These are phyloP conservation scores for Galleria mellonella DNA, from an alignment of 1,140 invertebrate species.

Conservation along the genomic window DNA sequence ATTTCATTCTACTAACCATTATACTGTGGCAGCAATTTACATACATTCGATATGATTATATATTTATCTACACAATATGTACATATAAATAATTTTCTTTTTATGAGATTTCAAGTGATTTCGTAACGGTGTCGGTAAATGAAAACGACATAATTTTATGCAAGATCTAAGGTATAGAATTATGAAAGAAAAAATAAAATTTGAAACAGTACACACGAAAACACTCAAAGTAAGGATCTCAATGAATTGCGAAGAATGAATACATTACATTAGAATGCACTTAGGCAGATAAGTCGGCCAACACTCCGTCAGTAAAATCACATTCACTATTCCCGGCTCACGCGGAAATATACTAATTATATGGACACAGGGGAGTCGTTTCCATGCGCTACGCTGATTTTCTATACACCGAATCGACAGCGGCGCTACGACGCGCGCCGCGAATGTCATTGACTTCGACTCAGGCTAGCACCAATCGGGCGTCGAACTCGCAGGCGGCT, in stretches of 20 bases:
- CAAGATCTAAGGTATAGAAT: too few relatives aligned
- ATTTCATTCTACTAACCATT: not conserved
- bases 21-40: constrained; percentile 65
- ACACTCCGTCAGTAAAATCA: too few relatives aligned
- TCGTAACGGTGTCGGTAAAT: too few relatives aligned
- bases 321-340: not conserved
- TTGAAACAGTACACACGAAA: too few relatives aligned
- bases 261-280: not conserved
- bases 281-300: too few relatives aligned
- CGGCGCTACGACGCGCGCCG: not conserved
- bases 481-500: not conserved
- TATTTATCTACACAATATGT: constrained; percentile 13
- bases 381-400: not conserved
- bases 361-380: too few relatives aligned
- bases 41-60: not conserved
- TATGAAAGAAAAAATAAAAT: too few relatives aligned
- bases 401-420: not conserved
- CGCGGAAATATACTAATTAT: not conserved
- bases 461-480: not conserved
- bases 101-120: not conserved
- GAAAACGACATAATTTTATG: too few relatives aligned
- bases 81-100: constrained; percentile 10
- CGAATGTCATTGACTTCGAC: not conserved
- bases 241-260: too few relatives aligned
- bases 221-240: too few relatives aligned